Base-by-base conservation (phyloP, 2,113 vertebrate species). In the Alethe castanea region DNA sequence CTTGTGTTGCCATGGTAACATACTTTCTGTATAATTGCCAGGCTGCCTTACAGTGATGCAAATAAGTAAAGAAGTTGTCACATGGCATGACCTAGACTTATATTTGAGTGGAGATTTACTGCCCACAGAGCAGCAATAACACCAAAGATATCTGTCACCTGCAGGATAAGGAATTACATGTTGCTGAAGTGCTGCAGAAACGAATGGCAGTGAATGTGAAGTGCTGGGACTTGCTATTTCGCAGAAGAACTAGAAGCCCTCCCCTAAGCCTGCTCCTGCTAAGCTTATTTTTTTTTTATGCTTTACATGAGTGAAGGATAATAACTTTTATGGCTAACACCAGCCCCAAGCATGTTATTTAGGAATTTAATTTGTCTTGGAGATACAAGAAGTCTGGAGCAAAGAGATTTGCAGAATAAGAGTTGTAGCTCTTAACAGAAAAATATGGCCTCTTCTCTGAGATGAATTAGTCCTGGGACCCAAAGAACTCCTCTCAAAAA, bases 61-160 rank as follows among this genome's bases (percentile, higher is more conserved):
- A 95, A 95, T 96, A 94, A 96, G 84, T 73, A 86, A 93, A 73
- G 76, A 94, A 94, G 87, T 73, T 95, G 91, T 96, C 94, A 90
- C 84, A 59, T 69, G 56, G 64, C 35, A 47, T 95, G 95, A 97
- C 87, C 95, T 74, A 85, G 50, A 59, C 67, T 93, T 85, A 69
- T 79, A 94, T 88, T 40, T 81, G 71, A 79, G 60, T 36, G 50
- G 45, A 71, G 85, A 90, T 92, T 96, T 90, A 87, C 81, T 94
- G 45, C 83, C 70, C 76, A 85, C 67, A 81, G 56, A 88, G 38
- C 59, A 94, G 77, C 40, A 91, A 48, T 73, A 91, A 78, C 69
- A 79, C 73, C 50, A 60, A 64, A 82, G 85, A 72, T 73, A 87
- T 83, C 69, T 94, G 79, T 80, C 83, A 80, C 82, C 85, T 91